A percentile compares a stretch with the other conserved stretches of the same genome.
Conservation (phyloP, 2,888 invertebrate genomes). For the Pristionchus mayeri region DNA sequence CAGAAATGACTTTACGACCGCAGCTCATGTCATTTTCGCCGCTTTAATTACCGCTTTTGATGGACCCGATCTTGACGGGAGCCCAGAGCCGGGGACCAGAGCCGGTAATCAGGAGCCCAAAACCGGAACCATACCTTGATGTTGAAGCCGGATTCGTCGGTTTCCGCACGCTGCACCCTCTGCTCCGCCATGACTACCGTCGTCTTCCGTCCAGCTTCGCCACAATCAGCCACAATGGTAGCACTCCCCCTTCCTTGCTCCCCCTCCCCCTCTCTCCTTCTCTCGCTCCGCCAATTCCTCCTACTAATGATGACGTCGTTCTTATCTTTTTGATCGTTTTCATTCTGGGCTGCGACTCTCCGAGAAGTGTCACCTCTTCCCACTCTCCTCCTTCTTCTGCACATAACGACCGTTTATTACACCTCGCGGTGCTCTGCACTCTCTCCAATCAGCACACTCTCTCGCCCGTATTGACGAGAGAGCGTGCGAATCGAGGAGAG, state of each 20-base stretch:
- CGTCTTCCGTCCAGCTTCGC: neutral
- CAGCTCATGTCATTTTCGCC: neutral
- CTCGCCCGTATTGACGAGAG: too few species aligned
- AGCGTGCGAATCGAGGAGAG: too few species aligned
- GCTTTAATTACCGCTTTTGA: constrained; percentile 4
- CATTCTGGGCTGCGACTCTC: neutral
- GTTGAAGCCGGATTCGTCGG: neutral
- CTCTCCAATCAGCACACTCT: too few species aligned
- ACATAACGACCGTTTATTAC: neutral
- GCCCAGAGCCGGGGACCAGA: neutral
- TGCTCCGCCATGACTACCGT: too few species aligned
- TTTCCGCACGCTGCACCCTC: neutral
- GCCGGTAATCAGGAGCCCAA: neutral
- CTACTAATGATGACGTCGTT: constrained; percentile 29
- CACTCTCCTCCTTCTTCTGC: neutral
- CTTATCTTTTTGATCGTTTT: constrained; percentile 4
- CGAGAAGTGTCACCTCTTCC: neutral
- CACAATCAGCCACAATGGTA: neutral
- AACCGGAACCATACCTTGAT: neutral
- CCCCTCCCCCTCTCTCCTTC: neutral
- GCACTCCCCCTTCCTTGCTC: neutral
- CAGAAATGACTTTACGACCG: constrained; percentile 18
- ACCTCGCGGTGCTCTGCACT: too few species aligned
- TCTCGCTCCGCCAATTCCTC: neutral
- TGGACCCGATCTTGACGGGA: neutral